Base-by-base conservation (phyloP, 1,140 invertebrate genomes). In the Acromyrmex heyeri region DNA sequence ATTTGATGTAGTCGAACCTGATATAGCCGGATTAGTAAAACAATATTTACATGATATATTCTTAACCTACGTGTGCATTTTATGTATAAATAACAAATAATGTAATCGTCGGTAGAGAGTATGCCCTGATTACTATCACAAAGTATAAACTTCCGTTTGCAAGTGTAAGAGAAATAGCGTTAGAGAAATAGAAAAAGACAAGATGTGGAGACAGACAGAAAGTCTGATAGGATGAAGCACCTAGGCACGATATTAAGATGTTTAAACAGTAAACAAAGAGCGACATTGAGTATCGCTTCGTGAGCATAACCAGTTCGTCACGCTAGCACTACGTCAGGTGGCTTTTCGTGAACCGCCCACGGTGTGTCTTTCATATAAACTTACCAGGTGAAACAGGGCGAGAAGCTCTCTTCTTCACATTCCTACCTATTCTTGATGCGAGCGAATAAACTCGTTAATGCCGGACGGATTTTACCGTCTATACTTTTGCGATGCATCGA, bases 211-310 rank as follows among this genome's bases (percentile, higher is more conserved):
- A 69, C 30, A 61, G 57, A 73, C 61, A 65, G 61, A 59, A 8
- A 53, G 34, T 50, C 21, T 27, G 65, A 50, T 69, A 69, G 21
- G 65, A 30, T 34, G 3, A 61, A 72, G 70, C 64, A 55, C n/a
- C 27, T 70, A 72, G 27, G 62, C 55, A 53, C 69, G 88, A 88
- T 91, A 92, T 93, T 92, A 90, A 93, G 88, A 92, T 92, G 92
- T 93, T 93, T 92, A 87, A 62, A 88, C 88, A 93, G 88, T 88
- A 89, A 92, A 87, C 73, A 89, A 85, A 67, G 67, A 69, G 72
- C 79, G 82, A 89, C 81, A 89, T 76, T 75, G 69, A 81, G 85
- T 81, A 62, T 67, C 61, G 67, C 48, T 75, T 65, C 67, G 72
- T 61, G 82, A 86, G 67, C 62, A 76, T n/a, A 65, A 72, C 48